Conservation (phyloP, 1,140 invertebrate genomes). For the Aphis craccivora region DNA sequence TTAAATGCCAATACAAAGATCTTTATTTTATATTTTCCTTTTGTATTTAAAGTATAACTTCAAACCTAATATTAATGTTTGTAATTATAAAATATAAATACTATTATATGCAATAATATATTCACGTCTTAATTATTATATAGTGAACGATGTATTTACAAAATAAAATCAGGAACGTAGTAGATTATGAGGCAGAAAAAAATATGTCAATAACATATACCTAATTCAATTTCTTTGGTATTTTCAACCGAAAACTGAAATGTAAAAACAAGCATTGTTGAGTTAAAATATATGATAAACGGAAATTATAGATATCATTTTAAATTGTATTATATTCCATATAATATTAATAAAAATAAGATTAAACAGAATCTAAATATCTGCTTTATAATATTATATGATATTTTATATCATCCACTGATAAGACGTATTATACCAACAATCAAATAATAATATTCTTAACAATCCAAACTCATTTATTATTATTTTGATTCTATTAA, state of each 20-base stretch:
- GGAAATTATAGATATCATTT: neutral
- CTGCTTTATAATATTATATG: neutral
- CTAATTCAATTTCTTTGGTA: neutral
- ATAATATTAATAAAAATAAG: neutral
- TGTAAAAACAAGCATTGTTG: neutral
- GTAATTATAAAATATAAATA: neutral
- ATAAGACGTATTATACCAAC: neutral
- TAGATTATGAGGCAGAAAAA: neutral
- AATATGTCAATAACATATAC: neutral
- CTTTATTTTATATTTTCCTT: too few relatives aligned
- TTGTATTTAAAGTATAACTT: neutral
- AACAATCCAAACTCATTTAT: neutral
- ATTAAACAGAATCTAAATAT: slow-evolving; percentile 4
- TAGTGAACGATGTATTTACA: too few relatives aligned
- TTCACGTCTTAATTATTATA: neutral
- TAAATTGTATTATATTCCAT: neutral
- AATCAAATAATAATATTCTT: neutral
- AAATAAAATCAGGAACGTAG: too few relatives aligned
- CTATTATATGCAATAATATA: neutral
- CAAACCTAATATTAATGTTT: neutral
- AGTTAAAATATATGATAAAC: neutral
- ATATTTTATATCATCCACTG: neutral
- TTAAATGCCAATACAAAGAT: too few relatives aligned
- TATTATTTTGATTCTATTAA: neutral
- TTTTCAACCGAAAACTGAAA: neutral